A percentile compares a stretch with the other conserved stretches of the same genome.
Evolutionary conservation across 1,140 invertebrate species (phyloP).

Genomic region (Eurosta solidaginis): DNA sequence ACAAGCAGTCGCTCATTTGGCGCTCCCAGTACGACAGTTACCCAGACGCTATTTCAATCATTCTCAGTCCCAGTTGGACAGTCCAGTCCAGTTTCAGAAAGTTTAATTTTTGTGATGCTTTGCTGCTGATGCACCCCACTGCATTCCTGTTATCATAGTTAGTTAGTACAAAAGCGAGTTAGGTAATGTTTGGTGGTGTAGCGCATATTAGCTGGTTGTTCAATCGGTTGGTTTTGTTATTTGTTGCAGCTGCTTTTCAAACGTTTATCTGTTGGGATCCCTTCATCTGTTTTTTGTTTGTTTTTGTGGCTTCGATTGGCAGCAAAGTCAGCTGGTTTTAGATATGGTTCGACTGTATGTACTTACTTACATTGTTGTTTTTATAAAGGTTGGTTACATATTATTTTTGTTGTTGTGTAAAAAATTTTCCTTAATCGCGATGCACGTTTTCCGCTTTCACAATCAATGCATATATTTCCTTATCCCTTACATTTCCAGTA

Average conservation of each 20-base stretch:
- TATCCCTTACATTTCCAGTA: not conserved
- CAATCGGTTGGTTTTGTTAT: not conserved
- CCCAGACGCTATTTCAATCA: not conserved
- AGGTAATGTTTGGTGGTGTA: not conserved
- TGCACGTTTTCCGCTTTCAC: constrained; percentile 26
- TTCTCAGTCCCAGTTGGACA: not conserved
- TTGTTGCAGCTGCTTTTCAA: not conserved
- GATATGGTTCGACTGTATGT: not conserved
- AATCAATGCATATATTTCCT: constrained; percentile 16
- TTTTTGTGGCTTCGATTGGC: constrained; percentile 22
- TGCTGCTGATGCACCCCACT: no score
- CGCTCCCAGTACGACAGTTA: constrained; percentile 12
- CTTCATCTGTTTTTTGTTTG: no score
- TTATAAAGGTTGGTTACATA: not conserved
- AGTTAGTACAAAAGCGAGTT: not conserved
- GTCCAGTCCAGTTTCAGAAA: constrained; percentile 23
- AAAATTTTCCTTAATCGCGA: constrained; percentile 25
- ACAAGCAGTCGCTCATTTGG: not conserved
- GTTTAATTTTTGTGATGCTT: not conserved
- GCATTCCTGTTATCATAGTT: not conserved
- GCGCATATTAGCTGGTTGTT: not conserved
- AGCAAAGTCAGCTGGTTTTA: constrained; percentile 10
- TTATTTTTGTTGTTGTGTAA: not conserved
- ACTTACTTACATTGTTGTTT: not conserved
- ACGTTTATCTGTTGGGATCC: constrained; percentile 1